Evolutionary conservation across 2,797 vertebrate species (phyloP), one percentile per base, ranked within the genome.

Genomic region (Rhabdomys pumilio): DNA sequence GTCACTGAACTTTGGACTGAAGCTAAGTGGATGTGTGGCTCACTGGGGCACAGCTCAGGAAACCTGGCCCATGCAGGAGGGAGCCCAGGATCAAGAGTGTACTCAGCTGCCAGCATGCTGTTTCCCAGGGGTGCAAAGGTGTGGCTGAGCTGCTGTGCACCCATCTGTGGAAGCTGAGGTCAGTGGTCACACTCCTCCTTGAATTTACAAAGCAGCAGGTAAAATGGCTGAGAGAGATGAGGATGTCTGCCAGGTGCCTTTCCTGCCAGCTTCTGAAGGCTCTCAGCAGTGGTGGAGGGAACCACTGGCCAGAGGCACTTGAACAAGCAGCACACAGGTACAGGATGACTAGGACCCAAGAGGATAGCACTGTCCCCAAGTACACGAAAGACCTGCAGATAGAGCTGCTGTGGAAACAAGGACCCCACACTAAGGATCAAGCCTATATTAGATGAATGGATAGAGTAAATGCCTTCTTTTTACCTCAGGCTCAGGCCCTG

Each of bases 1-100:
- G 14, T 44, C 38, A 29, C 0, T 0, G 77, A 0, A 26, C 77
- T 41, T 50, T 9, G 38, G 14, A 24, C 20, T 24, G 31, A 38
- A n/a, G 41, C 15, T 3, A 63, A 53, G 24, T 20, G 53, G 24
- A 24, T 4, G 13, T 9, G 29, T 1, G 34, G 59, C 50, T 61
- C 84, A 44, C 34, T 3, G 73, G 86, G 41, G n/a, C 79, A 10
- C 1, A 13, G 77, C 41, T 53, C 10, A 5, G 59, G 26, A 29
- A 14, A 6, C 50, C 72, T 2, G 5, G 69, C 19, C 65, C 8
- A 3, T 1, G 10, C 2, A 10, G 53, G 50, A 3, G 13, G 26
- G 26, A 6, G 20, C 81, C 15, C 17, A 4, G 8, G 4, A 61
- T 61, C 63, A 34, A 79, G 0, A 9, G 57, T 22, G 44, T 0